Conservation (phyloP, 2,113 vertebrate genomes). For the Camelus bactrianus region DNA sequence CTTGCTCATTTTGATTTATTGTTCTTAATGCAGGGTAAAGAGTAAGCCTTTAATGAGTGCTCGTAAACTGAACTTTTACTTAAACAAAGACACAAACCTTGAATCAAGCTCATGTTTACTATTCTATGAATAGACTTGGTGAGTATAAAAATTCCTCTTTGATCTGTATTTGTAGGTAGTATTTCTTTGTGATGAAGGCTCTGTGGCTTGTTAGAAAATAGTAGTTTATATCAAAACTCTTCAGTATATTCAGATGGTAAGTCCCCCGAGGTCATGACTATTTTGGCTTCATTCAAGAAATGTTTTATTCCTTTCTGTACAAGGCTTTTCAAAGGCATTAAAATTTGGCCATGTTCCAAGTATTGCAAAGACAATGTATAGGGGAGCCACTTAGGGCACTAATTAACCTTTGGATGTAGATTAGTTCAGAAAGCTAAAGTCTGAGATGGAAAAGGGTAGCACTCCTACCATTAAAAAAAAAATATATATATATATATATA, state of each 20-base stretch:
- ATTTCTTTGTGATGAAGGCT: neutral
- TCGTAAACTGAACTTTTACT: neutral
- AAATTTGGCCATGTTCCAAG: neutral
- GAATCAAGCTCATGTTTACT: neutral
- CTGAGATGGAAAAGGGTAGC: neutral
- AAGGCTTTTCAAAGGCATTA: neutral
- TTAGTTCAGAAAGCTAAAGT: slow-evolving; percentile 62
- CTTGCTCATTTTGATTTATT: neutral
- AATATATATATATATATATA: neutral
- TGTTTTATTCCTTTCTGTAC: neutral
- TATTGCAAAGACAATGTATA: slow-evolving; percentile 24
- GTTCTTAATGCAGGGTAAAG: neutral
- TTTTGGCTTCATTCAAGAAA: neutral
- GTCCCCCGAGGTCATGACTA: neutral
- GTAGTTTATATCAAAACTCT: neutral
- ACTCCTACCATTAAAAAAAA: neutral
- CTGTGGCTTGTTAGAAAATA: neutral
- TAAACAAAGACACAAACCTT: neutral
- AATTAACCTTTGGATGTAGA: slow-evolving; percentile 66
- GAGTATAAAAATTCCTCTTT: neutral
- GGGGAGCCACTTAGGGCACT: slow-evolving; percentile 38
- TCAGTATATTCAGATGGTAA: neutral
- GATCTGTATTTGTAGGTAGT: neutral
- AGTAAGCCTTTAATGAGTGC: neutral
- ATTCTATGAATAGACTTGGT: neutral